Evolutionary conservation across 1,140 invertebrate genomes (phyloP), one percentile per base, ranked within the genome.

Genomic region (Heliconius congener): DNA sequence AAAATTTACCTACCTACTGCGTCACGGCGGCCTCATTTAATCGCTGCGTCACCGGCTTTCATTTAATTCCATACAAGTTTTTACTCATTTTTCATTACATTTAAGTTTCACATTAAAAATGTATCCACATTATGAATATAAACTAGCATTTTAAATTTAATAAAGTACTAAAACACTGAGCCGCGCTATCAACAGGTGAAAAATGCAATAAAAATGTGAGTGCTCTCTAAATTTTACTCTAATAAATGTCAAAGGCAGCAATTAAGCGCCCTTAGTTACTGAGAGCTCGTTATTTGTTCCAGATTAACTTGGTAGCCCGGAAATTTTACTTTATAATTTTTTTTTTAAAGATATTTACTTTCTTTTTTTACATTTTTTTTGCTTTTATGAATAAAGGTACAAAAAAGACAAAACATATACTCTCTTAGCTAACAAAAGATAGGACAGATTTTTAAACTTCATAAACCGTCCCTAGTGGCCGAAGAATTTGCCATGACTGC

Each of bases 241-340:
- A 79, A 79, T 79, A 79, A 79, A 79, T 60, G 78, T 73, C 70
- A 76, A 80, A 76, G 75, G 66, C 60, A 72, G 76, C 50, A 72
- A 80, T 80, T 80, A 80, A 74, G 66, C 70, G 42, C 70, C 60
- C 60, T 77, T 39, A 77, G 27, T 77, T 77, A 77, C 66, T 70
- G 23, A 42, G 66, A 77, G 76, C 70, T 71, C 46, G 42, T 77
- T 71, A 71, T 71, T 46, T 73, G 72, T 73, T 77, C 71, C 70
- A 77, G 46, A 71, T 77, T 55, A 77, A 77, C 60, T 60, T n/a
- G 57, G 42, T 71, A 23, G 42, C 39, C 60, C 60, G 52, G 6
- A 75, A 76, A 46, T 50, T 39, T 52, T 55, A 52, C 23, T 30
- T 30, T 66, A 2, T 66, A 18, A 66, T 27, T 27, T 30, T 66